phyloP scores from a whole-genome alignment of 2,888 invertebrate genomes.

The Ectropis crepuscularia region DNA sequence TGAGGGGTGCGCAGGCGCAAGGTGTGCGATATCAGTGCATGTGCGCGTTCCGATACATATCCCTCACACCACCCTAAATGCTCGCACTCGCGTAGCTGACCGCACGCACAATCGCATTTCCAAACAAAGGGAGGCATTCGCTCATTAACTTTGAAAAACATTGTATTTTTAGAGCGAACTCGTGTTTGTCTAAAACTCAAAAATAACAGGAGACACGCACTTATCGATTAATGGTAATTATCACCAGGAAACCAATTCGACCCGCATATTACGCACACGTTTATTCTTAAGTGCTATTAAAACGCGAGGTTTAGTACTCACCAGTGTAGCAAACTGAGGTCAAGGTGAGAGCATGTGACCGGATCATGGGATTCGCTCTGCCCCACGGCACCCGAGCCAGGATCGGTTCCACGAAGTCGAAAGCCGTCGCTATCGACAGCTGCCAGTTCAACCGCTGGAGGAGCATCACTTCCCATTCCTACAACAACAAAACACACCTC shows the following conservation, averaged over 20 bases:
- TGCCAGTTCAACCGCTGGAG: slow-evolving; percentile 92
- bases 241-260: slow-evolving; percentile 55
- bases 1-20: slow-evolving; percentile 74
- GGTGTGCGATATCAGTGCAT: slow-evolving; percentile 83
- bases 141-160: slow-evolving; percentile 52
- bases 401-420: slow-evolving; percentile 93
- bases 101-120: slow-evolving; percentile 62
- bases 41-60: slow-evolving; percentile 79
- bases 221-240: slow-evolving; percentile 67
- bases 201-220: slow-evolving; percentile 47
- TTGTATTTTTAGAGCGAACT: slow-evolving; percentile 31
- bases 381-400: slow-evolving; percentile 87
- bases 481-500: slow-evolving; percentile 61
- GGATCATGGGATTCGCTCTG: slow-evolving; percentile 84
- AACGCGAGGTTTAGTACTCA: slow-evolving; percentile 66
- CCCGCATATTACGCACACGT: slow-evolving; percentile 65
- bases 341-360: slow-evolving; percentile 90
- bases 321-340: slow-evolving; percentile 92
- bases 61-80: slow-evolving; percentile 57
- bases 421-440: slow-evolving; percentile 90
- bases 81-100: slow-evolving; percentile 53
- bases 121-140: slow-evolving; percentile 66
- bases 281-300: slow-evolving; percentile 34
- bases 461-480: slow-evolving; percentile 93
- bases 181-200: slow-evolving; percentile 25